Conservation (phyloP, 2,113 vertebrate species). For the Sinocyclocheilus maitianheensis region DNA sequence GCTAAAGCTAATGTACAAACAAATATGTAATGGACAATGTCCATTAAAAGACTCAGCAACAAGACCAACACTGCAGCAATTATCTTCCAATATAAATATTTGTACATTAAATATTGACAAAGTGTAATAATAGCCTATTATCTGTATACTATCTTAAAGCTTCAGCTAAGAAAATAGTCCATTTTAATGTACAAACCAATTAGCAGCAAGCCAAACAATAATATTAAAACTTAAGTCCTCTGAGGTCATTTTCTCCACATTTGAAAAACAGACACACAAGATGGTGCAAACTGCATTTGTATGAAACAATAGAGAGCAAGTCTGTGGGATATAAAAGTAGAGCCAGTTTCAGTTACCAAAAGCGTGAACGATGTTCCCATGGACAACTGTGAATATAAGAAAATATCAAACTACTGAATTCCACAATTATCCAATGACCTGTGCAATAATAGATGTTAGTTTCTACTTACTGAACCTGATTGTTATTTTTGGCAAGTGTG, state of each 20-base stretch:
- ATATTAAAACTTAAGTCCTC: background rate
- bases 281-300: background rate
- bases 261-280: background rate
- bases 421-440: background rate
- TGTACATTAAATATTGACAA: background rate
- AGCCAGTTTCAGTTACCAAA: background rate
- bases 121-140: background rate
- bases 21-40: background rate
- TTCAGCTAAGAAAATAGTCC: background rate
- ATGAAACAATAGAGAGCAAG: background rate
- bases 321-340: background rate
- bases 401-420: background rate
- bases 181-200: background rate
- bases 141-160: background rate
- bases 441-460: background rate
- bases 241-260: background rate
- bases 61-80: background rate
- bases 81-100: background rate
- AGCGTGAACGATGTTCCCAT: background rate
- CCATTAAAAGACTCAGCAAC: background rate
- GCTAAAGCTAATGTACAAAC: background rate
- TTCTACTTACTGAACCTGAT: constrained; percentile 15
- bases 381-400: background rate
- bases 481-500: background rate
- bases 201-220: background rate